Conservation (phyloP, 2,888 invertebrate genomes). For the Rhagonycha fulva region DNA sequence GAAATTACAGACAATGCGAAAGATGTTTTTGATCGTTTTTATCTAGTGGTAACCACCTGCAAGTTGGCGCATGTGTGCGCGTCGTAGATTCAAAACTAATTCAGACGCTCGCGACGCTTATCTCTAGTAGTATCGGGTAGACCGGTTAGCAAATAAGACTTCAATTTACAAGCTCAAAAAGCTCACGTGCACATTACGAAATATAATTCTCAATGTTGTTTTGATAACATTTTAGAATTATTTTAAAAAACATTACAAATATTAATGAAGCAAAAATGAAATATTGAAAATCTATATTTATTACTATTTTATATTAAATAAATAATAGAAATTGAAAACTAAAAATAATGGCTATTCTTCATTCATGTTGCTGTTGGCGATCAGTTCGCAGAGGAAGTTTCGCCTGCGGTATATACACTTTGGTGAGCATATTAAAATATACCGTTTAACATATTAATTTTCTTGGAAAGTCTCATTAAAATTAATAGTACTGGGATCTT, state of each 20-base stretch:
- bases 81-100: conserved; percentile 6
- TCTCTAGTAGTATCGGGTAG: conserved; percentile 13
- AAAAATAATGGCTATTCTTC: conserved; percentile 69
- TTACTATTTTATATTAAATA: conserved; percentile 18
- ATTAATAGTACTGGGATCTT: neutral
- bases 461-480: neutral
- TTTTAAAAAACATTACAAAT: neutral
- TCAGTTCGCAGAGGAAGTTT: conserved; percentile 76
- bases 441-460: neutral
- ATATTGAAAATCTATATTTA: neutral
- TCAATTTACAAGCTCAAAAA: neutral
- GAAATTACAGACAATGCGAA: conserved; percentile 2
- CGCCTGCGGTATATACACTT: conserved; percentile 71
- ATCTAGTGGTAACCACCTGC: conserved; percentile 36
- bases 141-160: neutral
- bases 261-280: neutral
- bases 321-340: neutral
- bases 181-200: neutral
- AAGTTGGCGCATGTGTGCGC: conserved; percentile 34
- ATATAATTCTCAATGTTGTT: neutral
- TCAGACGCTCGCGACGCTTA: conserved; percentile 24
- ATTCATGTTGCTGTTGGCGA: conserved; percentile 78
- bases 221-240: neutral
- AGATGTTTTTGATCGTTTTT: conserved; percentile 5
- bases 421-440: conserved; percentile 60